phyloP scores from a whole-genome alignment of 2,113 vertebrate species.

The Gracilinanus agilis region DNA sequence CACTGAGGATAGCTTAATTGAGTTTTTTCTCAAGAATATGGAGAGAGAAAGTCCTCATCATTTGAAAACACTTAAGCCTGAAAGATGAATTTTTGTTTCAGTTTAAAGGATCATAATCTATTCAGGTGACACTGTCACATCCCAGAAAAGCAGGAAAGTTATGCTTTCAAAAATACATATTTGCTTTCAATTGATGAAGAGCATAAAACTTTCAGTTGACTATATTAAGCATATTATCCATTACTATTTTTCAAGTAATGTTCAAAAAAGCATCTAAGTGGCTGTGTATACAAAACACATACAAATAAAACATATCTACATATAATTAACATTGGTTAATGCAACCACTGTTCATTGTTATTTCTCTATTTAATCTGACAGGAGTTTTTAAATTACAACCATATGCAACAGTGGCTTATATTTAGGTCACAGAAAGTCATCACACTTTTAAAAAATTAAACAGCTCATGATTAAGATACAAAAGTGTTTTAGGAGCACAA shows the following conservation, averaged over 20 bases:
- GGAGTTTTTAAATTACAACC: conserved; percentile 82
- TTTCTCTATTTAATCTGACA: conserved; percentile 84
- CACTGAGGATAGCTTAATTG: conserved; percentile 39
- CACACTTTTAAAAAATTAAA: conserved; percentile 86
- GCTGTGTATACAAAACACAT: conserved; percentile 41
- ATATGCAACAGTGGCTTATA: conserved; percentile 81
- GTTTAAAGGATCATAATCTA: conserved; percentile 76
- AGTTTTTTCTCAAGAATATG: conserved; percentile 70
- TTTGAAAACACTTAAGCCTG: conserved; percentile 72
- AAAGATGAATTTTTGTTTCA: conserved; percentile 75
- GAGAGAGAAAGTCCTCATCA: conserved; percentile 71
- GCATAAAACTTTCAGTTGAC: conserved; percentile 76
- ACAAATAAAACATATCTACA: not conserved
- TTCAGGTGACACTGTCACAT: conserved; percentile 78
- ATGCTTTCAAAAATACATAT: conserved; percentile 80
- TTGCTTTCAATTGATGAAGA: conserved; percentile 79
- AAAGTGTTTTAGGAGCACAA: conserved; percentile 83
- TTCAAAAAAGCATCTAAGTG: conserved; percentile 60
- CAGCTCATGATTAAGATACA: conserved; percentile 84
- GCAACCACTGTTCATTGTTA: conserved; percentile 85
- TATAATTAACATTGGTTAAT: conserved; percentile 85
- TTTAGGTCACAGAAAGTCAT: conserved; percentile 89
- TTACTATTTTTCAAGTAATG: conserved; percentile 64
- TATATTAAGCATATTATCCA: conserved; percentile 77
- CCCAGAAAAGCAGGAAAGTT: conserved; percentile 68